Evolutionary conservation across 1,140 invertebrate species (phyloP), one percentile per base, ranked within the genome.

Genomic region (Conus betulinus): DNA sequence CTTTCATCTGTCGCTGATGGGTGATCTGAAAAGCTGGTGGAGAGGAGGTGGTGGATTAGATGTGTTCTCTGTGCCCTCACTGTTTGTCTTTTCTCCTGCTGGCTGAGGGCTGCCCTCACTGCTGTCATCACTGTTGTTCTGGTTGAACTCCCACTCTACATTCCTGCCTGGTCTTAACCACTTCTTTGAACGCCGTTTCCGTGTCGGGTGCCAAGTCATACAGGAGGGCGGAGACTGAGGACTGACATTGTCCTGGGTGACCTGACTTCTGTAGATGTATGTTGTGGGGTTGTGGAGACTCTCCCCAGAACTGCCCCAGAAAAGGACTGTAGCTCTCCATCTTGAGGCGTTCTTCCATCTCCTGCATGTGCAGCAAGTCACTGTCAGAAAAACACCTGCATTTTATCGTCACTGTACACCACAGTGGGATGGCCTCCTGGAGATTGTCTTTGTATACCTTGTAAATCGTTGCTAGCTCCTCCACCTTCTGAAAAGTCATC

Each of bases 101-200:
- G 17, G 11, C 20, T 71, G 67, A 71, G 11, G 11, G 67, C 51
- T 81, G 27, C 79, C 79, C 51, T 81, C 79, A 17, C 20, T 81
- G 79, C 79, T 53, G 10, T 81, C 79, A 53, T 81, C 79, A 23
- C 79, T 81, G 79, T 81, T 53, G 79, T 81, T 81, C 39, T 81
- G 79, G 79, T 81, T 81, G 79, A 53, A 81, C 79, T 81, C 79
- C 13, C 23, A 20, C 10, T 52, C 79, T 17, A 23, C 51, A 23
- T 51, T 10, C 8, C 79, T 39, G 39, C 8, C 57, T 60, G 8
- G 57, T 60, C 57, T 1, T 60, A 60, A 60, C 57, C 57, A 60
- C 51, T 52, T 81, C 79, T 81, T 81, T 6, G 39, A 53, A 13
- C 51, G 79, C 51, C 79, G 79, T 51, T 81, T 81, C 23, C 53